Evolutionary conservation across 2,113 vertebrate species (phyloP).

Genomic region (Panthera tigris): DNA sequence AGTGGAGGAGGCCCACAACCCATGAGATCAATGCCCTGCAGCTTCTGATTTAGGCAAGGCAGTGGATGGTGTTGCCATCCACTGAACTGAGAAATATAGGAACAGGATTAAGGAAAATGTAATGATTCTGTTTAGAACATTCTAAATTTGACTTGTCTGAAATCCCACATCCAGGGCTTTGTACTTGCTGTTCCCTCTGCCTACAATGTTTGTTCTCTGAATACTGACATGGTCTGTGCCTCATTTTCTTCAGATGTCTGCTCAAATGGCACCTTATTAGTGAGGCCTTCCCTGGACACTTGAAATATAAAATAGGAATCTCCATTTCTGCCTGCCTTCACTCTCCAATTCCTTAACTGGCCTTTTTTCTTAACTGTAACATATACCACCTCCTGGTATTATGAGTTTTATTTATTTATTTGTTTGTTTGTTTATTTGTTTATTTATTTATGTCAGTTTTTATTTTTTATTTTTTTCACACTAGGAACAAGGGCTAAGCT

Average conservation of each 20-base stretch:
- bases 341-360: background rate
- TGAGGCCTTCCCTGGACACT: background rate
- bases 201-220: background rate
- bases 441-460: background rate
- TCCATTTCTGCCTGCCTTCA: background rate
- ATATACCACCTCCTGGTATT: background rate
- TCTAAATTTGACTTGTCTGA: background rate
- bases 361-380: background rate
- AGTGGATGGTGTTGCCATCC: background rate
- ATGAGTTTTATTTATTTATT: background rate
- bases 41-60: background rate
- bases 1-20: background rate
- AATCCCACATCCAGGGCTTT: background rate
- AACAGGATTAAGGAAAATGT: background rate
- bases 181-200: background rate
- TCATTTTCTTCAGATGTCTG: conserved; percentile 22
- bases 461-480: background rate
- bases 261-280: conserved; percentile 5
- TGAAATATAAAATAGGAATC: conserved; percentile 19
- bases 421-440: background rate
- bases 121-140: background rate
- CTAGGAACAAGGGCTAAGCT: background rate
- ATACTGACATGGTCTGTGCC: background rate
- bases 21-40: background rate
- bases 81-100: background rate